These are phyloP conservation scores for Hafferia zeledoni DNA, from an alignment of 2,797 vertebrate species.

Conservation along the genomic window DNA sequence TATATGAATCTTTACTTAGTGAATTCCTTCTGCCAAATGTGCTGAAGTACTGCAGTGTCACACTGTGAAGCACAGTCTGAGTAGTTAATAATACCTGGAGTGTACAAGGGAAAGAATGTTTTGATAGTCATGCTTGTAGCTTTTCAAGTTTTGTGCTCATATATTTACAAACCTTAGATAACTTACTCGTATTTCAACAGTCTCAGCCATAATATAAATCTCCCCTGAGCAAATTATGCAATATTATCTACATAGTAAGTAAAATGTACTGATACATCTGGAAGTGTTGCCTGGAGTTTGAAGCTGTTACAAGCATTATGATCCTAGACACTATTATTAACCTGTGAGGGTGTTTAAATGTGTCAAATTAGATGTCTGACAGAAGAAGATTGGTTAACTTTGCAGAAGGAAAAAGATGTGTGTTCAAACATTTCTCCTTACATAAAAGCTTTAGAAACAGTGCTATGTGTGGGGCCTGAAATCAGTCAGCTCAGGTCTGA, in stretches of 20 bases:
- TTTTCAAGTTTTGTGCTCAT: not conserved
- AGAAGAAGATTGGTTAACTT: slow-evolving; percentile 12
- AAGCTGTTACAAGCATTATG: slow-evolving; percentile 1
- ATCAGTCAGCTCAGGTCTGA: not conserved
- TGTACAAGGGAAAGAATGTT: not conserved
- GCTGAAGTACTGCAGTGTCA: not conserved
- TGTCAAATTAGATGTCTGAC: slow-evolving; percentile 33
- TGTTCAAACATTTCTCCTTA: not conserved
- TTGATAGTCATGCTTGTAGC: not conserved
- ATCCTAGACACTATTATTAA: slow-evolving; percentile 29
- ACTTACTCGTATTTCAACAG: not conserved
- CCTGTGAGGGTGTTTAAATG: slow-evolving; percentile 16
- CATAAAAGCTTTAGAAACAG: not conserved
- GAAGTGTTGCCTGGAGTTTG: not conserved
- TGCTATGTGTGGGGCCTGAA: not conserved
- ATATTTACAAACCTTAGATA: not conserved
- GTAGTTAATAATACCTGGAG: not conserved
- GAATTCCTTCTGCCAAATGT: not conserved
- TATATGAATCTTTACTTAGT: not conserved
- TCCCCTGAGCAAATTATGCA: not conserved
- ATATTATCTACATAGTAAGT: not conserved
- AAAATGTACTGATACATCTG: not conserved
- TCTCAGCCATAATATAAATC: not conserved
- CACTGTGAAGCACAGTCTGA: not conserved
- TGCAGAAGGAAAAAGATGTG: not conserved